Conservation (phyloP, 2,797 vertebrate species). For the Rhyacichthys aspro region DNA sequence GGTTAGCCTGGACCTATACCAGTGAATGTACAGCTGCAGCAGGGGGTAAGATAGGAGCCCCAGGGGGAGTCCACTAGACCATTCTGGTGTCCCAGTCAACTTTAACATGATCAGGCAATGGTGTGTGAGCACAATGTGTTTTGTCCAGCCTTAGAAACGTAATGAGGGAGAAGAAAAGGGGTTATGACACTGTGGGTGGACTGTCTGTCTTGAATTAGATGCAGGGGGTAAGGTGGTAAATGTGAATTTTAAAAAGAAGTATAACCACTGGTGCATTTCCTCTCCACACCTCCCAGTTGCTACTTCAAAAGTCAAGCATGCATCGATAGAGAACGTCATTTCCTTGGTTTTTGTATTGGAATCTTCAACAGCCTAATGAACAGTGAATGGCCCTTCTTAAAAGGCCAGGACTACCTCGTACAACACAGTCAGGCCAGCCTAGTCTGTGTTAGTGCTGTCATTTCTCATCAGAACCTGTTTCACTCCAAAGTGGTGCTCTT, state of each 20-base stretch:
- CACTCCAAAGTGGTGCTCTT: slow-evolving; percentile 76
- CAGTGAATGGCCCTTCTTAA: slow-evolving; percentile 48
- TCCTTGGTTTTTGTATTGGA: slow-evolving; percentile 36
- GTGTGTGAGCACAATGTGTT: slow-evolving; percentile 83
- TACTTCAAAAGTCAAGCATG: slow-evolving; percentile 1
- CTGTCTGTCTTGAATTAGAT: slow-evolving; percentile 31
- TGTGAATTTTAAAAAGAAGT: slow-evolving; percentile 1
- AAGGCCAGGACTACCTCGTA: slow-evolving; percentile 53
- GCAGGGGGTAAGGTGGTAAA: not conserved
- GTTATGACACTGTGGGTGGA: slow-evolving; percentile 44
- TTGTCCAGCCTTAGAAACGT: slow-evolving; percentile 83
- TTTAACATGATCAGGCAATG: slow-evolving; percentile 86
- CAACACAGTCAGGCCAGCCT: slow-evolving; percentile 59
- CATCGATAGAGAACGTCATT: slow-evolving; percentile 5
- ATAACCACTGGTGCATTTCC: not conserved
- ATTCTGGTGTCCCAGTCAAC: slow-evolving; percentile 78
- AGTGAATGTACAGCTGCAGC: slow-evolving; percentile 36
- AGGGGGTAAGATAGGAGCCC: slow-evolving; percentile 32
- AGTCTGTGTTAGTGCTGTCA: slow-evolving; percentile 66
- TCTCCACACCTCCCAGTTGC: not conserved
- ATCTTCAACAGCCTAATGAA: slow-evolving; percentile 39
- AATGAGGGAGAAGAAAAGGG: slow-evolving; percentile 84
- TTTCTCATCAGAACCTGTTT: slow-evolving; percentile 70
- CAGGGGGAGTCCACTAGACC: slow-evolving; percentile 35
- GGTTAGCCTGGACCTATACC: slow-evolving; percentile 20